A percentile compares a stretch with the other conserved stretches of the same genome.
phyloP scores from a whole-genome alignment of 2,113 vertebrate species.

The Lonchura striata region DNA sequence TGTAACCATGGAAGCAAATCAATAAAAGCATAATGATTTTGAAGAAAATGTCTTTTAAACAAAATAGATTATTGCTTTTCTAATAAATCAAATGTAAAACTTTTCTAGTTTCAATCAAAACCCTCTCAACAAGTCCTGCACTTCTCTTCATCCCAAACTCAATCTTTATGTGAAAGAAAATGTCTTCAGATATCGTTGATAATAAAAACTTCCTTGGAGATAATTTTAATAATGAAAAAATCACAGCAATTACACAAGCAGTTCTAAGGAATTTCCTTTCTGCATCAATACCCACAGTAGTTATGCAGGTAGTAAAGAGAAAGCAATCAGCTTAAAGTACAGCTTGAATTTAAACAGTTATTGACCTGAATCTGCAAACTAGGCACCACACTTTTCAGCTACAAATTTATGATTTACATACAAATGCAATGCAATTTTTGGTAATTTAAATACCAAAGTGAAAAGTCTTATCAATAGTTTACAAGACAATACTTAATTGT shows the following conservation, averaged over 20 bases:
- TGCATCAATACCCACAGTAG: not conserved
- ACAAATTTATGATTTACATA: not conserved
- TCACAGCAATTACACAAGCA: not conserved
- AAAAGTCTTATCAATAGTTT: not conserved
- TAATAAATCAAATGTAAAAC: not conserved
- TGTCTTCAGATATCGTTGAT: not conserved
- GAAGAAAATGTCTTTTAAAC: constrained; percentile 15
- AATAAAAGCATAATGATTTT: constrained; percentile 6
- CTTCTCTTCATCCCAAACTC: not conserved
- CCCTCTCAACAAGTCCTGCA: not conserved
- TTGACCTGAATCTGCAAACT: not conserved
- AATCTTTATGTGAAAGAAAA: not conserved
- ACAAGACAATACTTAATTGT: not conserved
- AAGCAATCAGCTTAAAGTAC: not conserved
- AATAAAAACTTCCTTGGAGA: not conserved
- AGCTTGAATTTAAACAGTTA: not conserved
- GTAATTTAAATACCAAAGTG: not conserved
- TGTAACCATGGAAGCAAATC: not conserved
- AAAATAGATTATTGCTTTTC: not conserved
- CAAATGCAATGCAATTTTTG: not conserved
- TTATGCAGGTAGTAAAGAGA: not conserved
- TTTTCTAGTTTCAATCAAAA: not conserved
- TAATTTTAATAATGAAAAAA: not conserved
- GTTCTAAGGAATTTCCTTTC: not conserved
- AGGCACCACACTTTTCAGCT: not conserved